Evolutionary conservation across 2,888 invertebrate species (phyloP).

Genomic region (Cantharis rufa): DNA sequence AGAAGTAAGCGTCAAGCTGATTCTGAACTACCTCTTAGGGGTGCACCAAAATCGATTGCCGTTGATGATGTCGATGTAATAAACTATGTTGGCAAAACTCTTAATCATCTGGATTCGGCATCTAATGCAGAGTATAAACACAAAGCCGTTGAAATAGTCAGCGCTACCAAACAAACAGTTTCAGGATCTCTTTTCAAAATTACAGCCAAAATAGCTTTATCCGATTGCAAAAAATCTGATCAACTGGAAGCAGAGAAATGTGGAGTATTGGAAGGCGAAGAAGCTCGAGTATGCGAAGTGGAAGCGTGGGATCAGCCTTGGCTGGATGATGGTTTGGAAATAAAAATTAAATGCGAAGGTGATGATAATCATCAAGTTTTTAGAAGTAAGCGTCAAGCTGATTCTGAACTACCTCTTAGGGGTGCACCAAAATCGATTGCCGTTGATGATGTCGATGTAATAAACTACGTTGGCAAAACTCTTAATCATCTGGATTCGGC

Average conservation of each 20-base stretch:
- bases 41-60: neutral
- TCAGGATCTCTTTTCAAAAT: conserved; percentile 63
- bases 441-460: conserved; percentile 25
- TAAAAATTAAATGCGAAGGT: conserved; percentile 51
- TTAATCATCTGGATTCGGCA: conserved; percentile 43
- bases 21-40: neutral
- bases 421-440: neutral
- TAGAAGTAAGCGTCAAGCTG: neutral
- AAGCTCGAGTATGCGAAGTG: conserved; percentile 54
- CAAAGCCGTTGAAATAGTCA: conserved; percentile 41
- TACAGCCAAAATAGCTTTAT: conserved; percentile 61
- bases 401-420: too few relatives aligned
- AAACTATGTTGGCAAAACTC: conserved; percentile 36
- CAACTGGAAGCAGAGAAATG: conserved; percentile 39
- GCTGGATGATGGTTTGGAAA: conserved; percentile 54
- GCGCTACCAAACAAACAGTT: conserved; percentile 60
- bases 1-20: conserved; percentile 36
- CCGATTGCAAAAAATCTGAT: conserved; percentile 56
- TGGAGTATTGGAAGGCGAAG: conserved; percentile 40
- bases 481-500: conserved; percentile 43
- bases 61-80: conserved; percentile 27
- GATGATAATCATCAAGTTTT: conserved; percentile 6
- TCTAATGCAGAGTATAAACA: conserved; percentile 41
- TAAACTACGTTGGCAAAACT: conserved; percentile 37
- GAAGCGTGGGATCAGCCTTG: conserved; percentile 64